Evolutionary conservation across 2,888 invertebrate genomes (phyloP), one percentile per base, ranked within the genome.

Genomic region (Acleris emargana): DNA sequence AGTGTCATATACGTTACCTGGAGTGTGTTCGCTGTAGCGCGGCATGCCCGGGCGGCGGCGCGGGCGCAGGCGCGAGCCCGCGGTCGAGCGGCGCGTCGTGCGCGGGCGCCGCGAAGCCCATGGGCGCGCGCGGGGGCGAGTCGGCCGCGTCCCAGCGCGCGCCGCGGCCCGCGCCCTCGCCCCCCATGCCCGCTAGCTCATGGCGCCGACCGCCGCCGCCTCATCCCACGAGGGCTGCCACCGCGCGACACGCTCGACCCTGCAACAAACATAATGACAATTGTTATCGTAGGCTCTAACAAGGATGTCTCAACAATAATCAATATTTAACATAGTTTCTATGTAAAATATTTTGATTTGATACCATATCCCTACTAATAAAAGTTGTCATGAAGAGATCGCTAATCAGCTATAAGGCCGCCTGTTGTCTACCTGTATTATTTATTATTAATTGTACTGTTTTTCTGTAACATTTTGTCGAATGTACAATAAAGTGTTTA

Each of bases 11-110:
- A 20, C 3, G 17, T 28, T 80, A 92, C 93, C 93, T 94, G 89
- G 94, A 94, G 93, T 96, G 95, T 89, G 95, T 94, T 89, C 95
- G 94, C 91, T 95, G 95, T 81, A 95, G 91, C 83, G 93, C 94
- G 64, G 81, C 84, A 72, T 77, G 78, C 74, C 79, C 78, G 79
- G 89, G 89, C 85, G 89, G 91, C 90, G 92, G 91, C 90, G 92
- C 86, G 71, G 87, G 88, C 83, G 82, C 82, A 68, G 87, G 86
- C 82, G 83, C 84, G 73, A 82, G 77, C 72, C 82, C 87, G 72
- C 94, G 89, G 79, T 93, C 94, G 84, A 94, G 93, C 81, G 92
- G 93, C 89, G 93, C 94, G 82, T 93, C 93, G 72, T 89, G 91
- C 84, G 93, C 93, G 85, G 93, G 88, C 88, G 89, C 87, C 93